Conservation (phyloP, 2,113 vertebrate genomes). For the Alethe castanea region DNA sequence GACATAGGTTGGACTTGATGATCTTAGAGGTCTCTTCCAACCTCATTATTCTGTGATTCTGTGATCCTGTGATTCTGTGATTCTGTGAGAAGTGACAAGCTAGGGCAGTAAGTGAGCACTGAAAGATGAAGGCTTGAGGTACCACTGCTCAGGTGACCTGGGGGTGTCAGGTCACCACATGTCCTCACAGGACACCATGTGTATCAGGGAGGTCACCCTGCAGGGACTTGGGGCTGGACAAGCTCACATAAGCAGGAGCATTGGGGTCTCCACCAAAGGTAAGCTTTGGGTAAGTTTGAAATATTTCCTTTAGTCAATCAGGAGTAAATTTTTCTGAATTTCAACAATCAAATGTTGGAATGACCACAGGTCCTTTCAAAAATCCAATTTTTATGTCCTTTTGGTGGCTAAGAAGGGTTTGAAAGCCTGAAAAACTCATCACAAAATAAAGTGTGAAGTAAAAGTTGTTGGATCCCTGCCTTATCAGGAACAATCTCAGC, state of each 20-base stretch:
- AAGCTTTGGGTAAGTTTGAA: background rate
- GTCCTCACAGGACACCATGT: background rate
- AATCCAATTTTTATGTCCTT: background rate
- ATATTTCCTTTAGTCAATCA: background rate
- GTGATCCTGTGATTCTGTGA: too few relatives aligned
- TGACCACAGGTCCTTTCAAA: background rate
- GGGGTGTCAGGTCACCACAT: background rate
- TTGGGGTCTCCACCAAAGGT: accelerated
- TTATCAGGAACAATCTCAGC: background rate
- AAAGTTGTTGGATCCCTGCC: background rate
- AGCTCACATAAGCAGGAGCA: background rate
- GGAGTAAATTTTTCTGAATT: background rate
- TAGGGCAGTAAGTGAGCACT: background rate
- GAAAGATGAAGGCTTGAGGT: background rate
- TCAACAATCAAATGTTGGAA: background rate
- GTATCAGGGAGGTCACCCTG: background rate
- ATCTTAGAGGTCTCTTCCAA: too few relatives aligned
- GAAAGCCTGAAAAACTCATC: background rate
- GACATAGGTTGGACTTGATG: too few relatives aligned
- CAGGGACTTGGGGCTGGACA: background rate
- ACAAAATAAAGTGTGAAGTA: background rate
- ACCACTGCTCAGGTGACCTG: background rate
- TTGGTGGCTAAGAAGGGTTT: background rate
- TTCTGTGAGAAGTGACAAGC: background rate
- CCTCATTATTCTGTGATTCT: too few relatives aligned